These are phyloP conservation scores for Tromatobia lineatoria DNA, from an alignment of 2,888 invertebrate species.

Conservation along the genomic window DNA sequence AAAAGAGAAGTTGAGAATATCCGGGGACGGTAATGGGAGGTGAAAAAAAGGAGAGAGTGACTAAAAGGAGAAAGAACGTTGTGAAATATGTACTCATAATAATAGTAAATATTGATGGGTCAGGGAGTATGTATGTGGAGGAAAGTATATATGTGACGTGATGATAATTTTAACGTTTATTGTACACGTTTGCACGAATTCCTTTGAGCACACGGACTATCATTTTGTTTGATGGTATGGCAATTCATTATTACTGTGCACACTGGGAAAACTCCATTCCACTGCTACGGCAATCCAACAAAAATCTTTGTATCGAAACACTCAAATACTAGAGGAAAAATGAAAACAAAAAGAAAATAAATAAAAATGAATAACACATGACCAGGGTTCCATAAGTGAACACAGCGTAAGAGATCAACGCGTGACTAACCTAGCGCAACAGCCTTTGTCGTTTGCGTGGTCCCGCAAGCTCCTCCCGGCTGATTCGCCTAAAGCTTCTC, in stretches of 20 bases:
- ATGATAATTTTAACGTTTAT: constrained; percentile 8
- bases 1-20: constrained; percentile 12
- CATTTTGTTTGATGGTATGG: background rate
- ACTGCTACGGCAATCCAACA: background rate
- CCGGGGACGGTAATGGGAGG: background rate
- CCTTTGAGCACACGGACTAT: background rate
- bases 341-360: background rate
- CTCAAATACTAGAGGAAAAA: background rate
- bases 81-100: background rate
- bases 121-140: background rate
- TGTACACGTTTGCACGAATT: background rate
- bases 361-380: background rate
- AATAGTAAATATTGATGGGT: background rate
- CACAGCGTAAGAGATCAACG: background rate
- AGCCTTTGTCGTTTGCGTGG: constrained; percentile 62
- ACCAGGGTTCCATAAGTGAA: background rate
- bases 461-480: constrained; percentile 64
- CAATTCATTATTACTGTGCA: background rate
- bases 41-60: background rate
- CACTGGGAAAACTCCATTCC: background rate
- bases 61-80: constrained; percentile 19
- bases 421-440: constrained; percentile 45
- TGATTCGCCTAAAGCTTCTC: constrained; percentile 57
- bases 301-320: background rate
- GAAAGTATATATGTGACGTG: background rate